These are phyloP conservation scores for Macrosiphum euphorbiae DNA, from an alignment of 2,888 invertebrate species.

Conservation along the genomic window DNA sequence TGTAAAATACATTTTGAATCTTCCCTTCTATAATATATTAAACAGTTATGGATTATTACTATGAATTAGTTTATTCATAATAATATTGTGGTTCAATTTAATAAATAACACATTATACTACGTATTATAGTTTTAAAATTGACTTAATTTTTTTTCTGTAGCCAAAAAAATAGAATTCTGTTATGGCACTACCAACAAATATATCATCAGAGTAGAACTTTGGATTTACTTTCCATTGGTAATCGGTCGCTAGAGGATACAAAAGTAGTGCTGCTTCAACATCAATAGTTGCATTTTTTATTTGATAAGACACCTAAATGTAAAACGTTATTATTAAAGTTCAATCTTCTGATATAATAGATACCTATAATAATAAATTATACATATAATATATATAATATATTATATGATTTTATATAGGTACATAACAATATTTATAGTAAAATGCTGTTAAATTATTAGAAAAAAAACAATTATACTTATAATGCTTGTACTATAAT, in stretches of 20 bases:
- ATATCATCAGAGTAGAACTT: background rate
- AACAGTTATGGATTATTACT: too few relatives aligned
- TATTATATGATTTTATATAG: too few relatives aligned
- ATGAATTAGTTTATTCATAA: background rate
- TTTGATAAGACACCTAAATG: background rate
- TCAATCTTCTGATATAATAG: background rate
- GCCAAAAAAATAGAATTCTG: background rate
- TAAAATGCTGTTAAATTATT: too few relatives aligned
- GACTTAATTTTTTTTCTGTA: background rate
- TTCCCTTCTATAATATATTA: too few relatives aligned
- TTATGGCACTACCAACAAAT: background rate
- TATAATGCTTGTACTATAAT: too few relatives aligned
- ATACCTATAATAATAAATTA: too few relatives aligned
- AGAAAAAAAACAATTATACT: too few relatives aligned
- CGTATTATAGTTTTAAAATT: background rate
- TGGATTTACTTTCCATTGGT: background rate
- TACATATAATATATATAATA: too few relatives aligned
- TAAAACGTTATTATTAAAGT: background rate
- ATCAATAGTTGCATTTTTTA: background rate
- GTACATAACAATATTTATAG: too few relatives aligned
- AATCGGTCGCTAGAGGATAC: background rate
- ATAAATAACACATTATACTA: background rate
- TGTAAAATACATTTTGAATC: too few relatives aligned
- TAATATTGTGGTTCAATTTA: background rate
- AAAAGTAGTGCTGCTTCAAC: rapidly evolving